Conservation (phyloP, 2,797 vertebrate genomes). For the Halcyon badia region DNA sequence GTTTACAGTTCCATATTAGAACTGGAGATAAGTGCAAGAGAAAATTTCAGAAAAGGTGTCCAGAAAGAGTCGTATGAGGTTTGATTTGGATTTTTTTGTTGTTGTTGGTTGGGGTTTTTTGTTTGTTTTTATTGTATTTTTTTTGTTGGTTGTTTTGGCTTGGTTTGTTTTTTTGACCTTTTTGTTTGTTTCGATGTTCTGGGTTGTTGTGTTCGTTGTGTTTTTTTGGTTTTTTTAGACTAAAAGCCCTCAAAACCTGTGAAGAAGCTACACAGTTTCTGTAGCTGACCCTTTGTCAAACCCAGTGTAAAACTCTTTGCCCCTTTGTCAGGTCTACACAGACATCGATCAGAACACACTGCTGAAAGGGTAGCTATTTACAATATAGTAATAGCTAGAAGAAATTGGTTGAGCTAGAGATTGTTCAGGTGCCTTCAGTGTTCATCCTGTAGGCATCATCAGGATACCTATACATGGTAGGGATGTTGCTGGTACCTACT, state of each 20-base stretch:
- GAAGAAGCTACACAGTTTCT: neutral
- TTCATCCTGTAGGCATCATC: neutral
- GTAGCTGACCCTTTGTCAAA: neutral
- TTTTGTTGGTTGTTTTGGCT: no score
- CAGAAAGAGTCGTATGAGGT: neutral
- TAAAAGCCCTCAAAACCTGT: neutral
- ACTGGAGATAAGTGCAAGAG: neutral
- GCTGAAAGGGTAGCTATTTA: neutral
- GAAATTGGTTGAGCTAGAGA: neutral
- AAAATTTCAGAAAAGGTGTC: neutral
- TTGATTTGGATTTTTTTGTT: neutral
- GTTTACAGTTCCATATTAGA: neutral
- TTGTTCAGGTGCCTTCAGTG: neutral
- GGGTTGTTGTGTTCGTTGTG: neutral
- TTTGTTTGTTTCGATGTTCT: no score
- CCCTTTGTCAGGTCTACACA: neutral
- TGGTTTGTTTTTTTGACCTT: no score
- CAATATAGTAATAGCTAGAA: neutral
- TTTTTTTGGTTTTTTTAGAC: neutral
- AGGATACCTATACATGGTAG: neutral
- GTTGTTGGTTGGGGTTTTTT: neutral
- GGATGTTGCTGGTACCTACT: neutral
- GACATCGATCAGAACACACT: neutral
- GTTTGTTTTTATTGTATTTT: no score
- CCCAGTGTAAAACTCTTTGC: neutral